Base-by-base conservation (phyloP, 2,113 vertebrate genomes). In the Boulengeromyrus knoepffleri region DNA sequence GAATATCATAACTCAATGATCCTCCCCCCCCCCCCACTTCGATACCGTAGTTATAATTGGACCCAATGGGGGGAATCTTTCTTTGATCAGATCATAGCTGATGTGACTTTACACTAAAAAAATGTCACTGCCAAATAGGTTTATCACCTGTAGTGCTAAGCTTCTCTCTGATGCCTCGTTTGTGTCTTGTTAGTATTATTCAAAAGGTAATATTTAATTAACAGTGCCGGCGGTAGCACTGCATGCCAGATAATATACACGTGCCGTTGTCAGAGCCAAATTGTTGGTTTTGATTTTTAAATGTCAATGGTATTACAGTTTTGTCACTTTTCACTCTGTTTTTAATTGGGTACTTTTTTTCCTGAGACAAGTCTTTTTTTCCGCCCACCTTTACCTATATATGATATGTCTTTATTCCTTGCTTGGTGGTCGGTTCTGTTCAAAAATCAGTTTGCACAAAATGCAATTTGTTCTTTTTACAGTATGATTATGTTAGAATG, bases 81-180 rank as follows among this genome's bases (percentile, higher is more conserved):
- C 97, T 99, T 99, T 99, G 98, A 99, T 99, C 97, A 97, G 96
- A 97, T 98, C 97, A 97, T 95, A 98, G 97, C 95, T 95, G 96
- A 96, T 96, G 96, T 98, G 98, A 97, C 98, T 99, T 98, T 98
- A 98, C 98, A 97, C 96, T 97, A 96, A 97, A 97, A 77, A 98
- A 99, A 99, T 99, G 98, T 99, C 98, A 99, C 97, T 95, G 96
- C 97, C 97, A 97, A 97, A 97, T 97, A 97, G 96, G 97, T 97
- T 97, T 98, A 97, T 99, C 98, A 99, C 98, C 98, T 99, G 98
- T 98, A 97, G 98, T 97, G 97, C 95, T 95, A 96, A 96, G 97
- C 97, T 97, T 97, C 96, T 95, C 97, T 98, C 96, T 97, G 97
- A 98, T 97, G 97, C 94, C 96, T 91, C 95, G 95, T 95, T 96